Base-by-base conservation (phyloP, 23 tunicate species). In the Trididemnum miniatum region DNA sequence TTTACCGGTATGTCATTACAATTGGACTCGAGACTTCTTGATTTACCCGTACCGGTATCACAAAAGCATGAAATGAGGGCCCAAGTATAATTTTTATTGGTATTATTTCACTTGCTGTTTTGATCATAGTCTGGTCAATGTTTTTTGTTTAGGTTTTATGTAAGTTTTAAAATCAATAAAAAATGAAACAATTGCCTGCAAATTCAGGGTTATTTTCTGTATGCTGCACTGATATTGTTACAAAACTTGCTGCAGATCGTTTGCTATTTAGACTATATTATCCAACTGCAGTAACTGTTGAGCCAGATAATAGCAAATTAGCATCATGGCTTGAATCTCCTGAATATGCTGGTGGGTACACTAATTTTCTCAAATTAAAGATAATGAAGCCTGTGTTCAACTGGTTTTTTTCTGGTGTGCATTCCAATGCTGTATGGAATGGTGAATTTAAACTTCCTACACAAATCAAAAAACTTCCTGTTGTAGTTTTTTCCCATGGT, bases 401-500 rank as follows among this genome's bases (percentile, higher is more conserved):
- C 15, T 91, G 89, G 79, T 49, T 80, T 7, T 59, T 82, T 37
- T 79, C 88, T 25, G 59, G 38, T 15, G 23, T 30, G 24, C 25
- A 4, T 1, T 35, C 83, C 12, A 91, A 91, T 32, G 91, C 79
- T 1, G 79, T 52, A 22, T 54, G 72, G 84, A 80, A 84, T 34
- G 78, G 73, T 39, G 77, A 65, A 5, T 75, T 84, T 40, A 71
- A 71, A 20, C 71, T 84, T 38, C 88, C 86, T 25, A 49, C 52
- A 20, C 26, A 39, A 1, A 33, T 26, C 37, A 31, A 72, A 37
- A 83, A 78, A 69, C 34, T 87, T 0, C 97, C 97, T 0, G 78
- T 92, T 30, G 80, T 83, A 24, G 71, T 92, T 0, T 82, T 92
- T 39, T 76, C 88, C 22, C 97, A 92, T 63, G 97, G 97, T 22